phyloP scores from a whole-genome alignment of 2,888 invertebrate species.

The Sesia apiformis region DNA sequence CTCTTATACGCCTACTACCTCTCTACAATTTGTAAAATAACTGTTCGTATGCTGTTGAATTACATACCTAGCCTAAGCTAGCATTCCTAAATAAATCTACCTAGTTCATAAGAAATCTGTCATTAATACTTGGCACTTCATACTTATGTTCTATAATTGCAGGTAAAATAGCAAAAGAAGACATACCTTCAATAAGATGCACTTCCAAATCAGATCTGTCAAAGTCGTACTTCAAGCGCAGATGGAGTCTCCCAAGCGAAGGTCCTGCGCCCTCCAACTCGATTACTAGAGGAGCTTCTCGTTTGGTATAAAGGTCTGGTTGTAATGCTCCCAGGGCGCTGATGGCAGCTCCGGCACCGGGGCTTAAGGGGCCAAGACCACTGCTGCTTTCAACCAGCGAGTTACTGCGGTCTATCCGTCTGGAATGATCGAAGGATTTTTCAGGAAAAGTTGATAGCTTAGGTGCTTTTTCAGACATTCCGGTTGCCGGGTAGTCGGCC shows the following conservation, averaged over 20 bases:
- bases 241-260: slow-evolving; percentile 86
- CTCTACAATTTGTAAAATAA: too few relatives aligned
- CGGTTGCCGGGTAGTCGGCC: too few relatives aligned
- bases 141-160: too few relatives aligned
- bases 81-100: too few relatives aligned
- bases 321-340: slow-evolving; percentile 85
- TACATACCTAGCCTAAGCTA: too few relatives aligned
- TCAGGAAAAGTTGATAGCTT: too few relatives aligned
- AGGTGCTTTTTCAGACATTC: too few relatives aligned
- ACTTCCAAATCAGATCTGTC: slow-evolving; percentile 91
- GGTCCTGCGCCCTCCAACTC: slow-evolving; percentile 77
- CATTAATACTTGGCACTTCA: too few relatives aligned
- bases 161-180: too few relatives aligned
- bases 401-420: slow-evolving; percentile 71
- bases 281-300: slow-evolving; percentile 85
- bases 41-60: too few relatives aligned
- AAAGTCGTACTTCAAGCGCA: slow-evolving; percentile 91
- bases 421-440: slow-evolving; percentile 15
- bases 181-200: slow-evolving; percentile 90
- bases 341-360: slow-evolving; percentile 52
- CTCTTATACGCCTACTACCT: too few relatives aligned
- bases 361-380: slow-evolving; percentile 53
- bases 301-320: slow-evolving; percentile 88
- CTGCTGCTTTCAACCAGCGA: slow-evolving; percentile 66
- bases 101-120: too few relatives aligned